These are phyloP conservation scores for Orgyia antiqua DNA, from an alignment of 2,888 invertebrate species.

Conservation along the genomic window DNA sequence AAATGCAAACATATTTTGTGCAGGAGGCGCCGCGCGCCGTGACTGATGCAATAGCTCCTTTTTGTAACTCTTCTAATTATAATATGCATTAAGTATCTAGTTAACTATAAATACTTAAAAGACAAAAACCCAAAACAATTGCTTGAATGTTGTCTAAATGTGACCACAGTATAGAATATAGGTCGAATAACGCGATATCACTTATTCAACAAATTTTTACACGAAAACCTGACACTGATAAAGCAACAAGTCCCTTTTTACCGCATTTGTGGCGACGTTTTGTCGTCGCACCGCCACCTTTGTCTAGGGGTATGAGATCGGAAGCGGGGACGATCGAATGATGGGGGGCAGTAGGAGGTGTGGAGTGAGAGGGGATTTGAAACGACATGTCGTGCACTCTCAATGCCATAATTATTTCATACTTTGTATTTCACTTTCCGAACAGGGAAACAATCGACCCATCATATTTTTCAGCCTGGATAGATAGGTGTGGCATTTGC, in stretches of 20 bases:
- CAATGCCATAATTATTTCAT: slow-evolving; percentile 71
- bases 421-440: slow-evolving; percentile 59
- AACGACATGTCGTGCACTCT: slow-evolving; percentile 48
- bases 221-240: slow-evolving; percentile 58
- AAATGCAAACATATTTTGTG: too few relatives aligned
- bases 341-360: slow-evolving; percentile 14
- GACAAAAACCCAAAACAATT: too few relatives aligned
- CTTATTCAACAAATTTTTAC: slow-evolving; percentile 44
- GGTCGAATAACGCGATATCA: slow-evolving; percentile 28
- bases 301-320: slow-evolving; percentile 26
- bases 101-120: too few relatives aligned
- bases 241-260: slow-evolving; percentile 72
- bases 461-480: slow-evolving; percentile 56
- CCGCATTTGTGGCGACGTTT: slow-evolving; percentile 58
- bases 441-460: slow-evolving; percentile 58
- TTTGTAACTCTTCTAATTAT: too few relatives aligned
- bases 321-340: slow-evolving; percentile 29
- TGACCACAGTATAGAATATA: slow-evolving; percentile 23
- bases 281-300: slow-evolving; percentile 42
- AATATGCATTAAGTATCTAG: too few relatives aligned
- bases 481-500: slow-evolving; percentile 41
- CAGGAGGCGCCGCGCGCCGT: too few relatives aligned
- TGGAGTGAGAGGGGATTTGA: slow-evolving; percentile 18
- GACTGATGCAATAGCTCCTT: too few relatives aligned
- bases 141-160: slow-evolving; percentile 6